Conservation (phyloP, 2,888 invertebrate species). For the Rhyacophila evoluta region DNA sequence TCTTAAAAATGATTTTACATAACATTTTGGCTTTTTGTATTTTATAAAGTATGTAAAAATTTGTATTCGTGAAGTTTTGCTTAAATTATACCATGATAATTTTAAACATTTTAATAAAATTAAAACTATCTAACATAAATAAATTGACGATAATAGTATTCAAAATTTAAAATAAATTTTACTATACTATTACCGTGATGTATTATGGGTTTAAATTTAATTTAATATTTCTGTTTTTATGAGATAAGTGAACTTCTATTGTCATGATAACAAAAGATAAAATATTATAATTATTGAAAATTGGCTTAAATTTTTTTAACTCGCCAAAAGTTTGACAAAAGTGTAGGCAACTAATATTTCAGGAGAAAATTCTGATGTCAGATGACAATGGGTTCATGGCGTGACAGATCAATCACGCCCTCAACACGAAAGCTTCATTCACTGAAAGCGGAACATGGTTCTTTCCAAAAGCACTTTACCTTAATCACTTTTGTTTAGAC, state of each 20-base stretch:
- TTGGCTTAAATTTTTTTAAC: not conserved
- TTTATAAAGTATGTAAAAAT: too few relatives aligned
- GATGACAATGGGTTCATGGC: constrained; percentile 22
- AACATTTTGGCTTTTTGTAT: too few relatives aligned
- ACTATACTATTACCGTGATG: too few relatives aligned
- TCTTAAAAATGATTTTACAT: too few relatives aligned
- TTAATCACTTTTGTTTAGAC: constrained; percentile 7
- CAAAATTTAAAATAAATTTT: too few relatives aligned
- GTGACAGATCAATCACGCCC: constrained; percentile 38
- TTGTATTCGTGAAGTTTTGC: too few relatives aligned
- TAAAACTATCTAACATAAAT: too few relatives aligned
- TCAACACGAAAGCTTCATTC: constrained; percentile 43
- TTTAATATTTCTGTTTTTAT: not conserved
- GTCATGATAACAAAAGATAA: not conserved
- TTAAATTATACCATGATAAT: too few relatives aligned
- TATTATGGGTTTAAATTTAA: too few relatives aligned
- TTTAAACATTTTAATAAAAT: too few relatives aligned
- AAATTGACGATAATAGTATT: too few relatives aligned
- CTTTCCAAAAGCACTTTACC: constrained; percentile 14
- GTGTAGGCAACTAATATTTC: constrained; percentile 9
- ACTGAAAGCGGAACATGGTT: constrained; percentile 29
- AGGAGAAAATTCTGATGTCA: constrained; percentile 18
- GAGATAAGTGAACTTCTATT: not conserved
- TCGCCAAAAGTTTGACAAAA: constrained; percentile 16
- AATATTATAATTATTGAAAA: not conserved